Evolutionary conservation across 2,797 vertebrate genomes (phyloP), one percentile per base, ranked within the genome.

Genomic region (Fistularia tabacaria): DNA sequence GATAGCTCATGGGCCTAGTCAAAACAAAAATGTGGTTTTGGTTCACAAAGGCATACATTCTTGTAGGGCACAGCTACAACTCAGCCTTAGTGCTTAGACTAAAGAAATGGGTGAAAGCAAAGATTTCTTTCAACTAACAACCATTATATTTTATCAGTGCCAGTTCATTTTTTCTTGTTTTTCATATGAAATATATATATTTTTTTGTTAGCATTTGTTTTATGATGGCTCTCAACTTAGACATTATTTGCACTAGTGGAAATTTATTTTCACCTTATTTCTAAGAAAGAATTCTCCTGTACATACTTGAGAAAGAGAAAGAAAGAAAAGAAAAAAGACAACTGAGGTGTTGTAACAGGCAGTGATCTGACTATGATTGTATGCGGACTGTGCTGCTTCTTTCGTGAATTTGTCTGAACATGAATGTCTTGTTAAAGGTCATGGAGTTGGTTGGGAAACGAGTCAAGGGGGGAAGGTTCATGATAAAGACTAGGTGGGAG

Each of bases 161-260:
- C 82, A 81, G 67, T 80, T 74, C 63, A 60, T 72, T 70, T 58
- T 79, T 70, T 7, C 76, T 66, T 80, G 68, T 65, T 15, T 15
- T 55, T 54, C 45, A 49, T 66, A 62, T 79, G 43, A 78, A 47
- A 78, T 57, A 45, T 66, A 59, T 70, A 59, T 54, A 41, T 74
- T 49, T 67, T 66, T 63, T 61, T 66, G 44, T 77, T 79, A 41
- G 54, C 55, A 11, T 72, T 67, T 73, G 36, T 73, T 83, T 76
- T 52, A 49, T 69, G 78, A 69, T 75, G 81, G 52, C 77, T 85
- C 72, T 85, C 69, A 79, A 71, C 73, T 81, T 75, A 85, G 71
- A 69, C 11, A 38, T 76, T 79, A 49, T 89, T 87, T 87, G 83
- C 85, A 87, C 78, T 80, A 65, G 67, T 82, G 82, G 73, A 80